These are phyloP conservation scores for Crenichthys baileyi DNA, from an alignment of 2,797 vertebrate genomes.

Conservation along the genomic window DNA sequence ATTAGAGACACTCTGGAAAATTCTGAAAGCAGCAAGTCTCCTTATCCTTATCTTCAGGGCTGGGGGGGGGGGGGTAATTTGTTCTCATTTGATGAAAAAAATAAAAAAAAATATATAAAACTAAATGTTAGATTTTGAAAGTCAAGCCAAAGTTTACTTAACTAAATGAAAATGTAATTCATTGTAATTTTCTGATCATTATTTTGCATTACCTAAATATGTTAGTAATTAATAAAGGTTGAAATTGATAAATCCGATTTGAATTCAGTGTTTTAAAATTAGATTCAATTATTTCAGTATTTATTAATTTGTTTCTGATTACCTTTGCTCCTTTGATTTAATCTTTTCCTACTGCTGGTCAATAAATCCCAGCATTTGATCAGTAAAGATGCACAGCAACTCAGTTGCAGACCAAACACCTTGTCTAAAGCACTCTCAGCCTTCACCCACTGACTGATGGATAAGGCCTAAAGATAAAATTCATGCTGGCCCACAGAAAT, in stretches of 20 bases:
- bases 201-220: no score
- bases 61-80: no score
- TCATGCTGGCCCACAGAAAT: not conserved
- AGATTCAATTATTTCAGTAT: not conserved
- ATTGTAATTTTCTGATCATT: no score
- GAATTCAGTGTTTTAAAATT: not conserved
- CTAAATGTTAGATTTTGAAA: not conserved
- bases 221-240: no score
- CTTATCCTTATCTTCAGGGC: not conserved
- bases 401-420: not conserved
- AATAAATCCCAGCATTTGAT: not conserved
- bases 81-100: not conserved
- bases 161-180: no score
- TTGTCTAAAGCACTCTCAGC: not conserved
- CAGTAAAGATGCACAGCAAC: not conserved
- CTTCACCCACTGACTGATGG: not conserved
- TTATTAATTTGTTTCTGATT: not conserved
- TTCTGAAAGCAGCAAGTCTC: not conserved
- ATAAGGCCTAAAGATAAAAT: not conserved
- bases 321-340: not conserved
- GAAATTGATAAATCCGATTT: no score
- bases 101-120: not conserved
- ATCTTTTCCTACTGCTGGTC: not conserved
- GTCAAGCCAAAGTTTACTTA: no score
- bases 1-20: not conserved